Base-by-base conservation (phyloP, 2,113 vertebrate species). In the Engraulis encrasicolus region DNA sequence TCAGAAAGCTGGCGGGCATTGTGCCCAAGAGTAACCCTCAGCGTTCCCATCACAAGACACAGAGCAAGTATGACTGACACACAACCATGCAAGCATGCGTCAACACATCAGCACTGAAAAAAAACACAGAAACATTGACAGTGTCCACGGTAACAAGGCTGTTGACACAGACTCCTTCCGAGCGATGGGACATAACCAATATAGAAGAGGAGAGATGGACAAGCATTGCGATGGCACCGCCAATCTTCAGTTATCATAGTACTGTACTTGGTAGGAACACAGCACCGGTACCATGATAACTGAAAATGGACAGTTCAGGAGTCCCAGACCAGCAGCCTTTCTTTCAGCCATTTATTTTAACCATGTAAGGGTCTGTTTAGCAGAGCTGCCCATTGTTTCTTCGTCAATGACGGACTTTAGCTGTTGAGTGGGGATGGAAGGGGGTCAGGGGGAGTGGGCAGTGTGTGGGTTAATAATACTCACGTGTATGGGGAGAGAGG, bases 231-330 rank as follows among this genome's bases (percentile, higher is more conserved):
- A 97, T 97, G 97, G 97, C 97, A 97, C 98, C 93, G 96, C 95
- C 98, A 99, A 98, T 98, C 97, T 99, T 99, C 98, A 99, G 97
- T 99, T 99, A 99, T 99, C 98, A 99, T 98, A 99, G 98, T 99
- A 99, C 98, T 99, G 98, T 99, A 99, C 98, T 96, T 96, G 97
- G 97, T 92, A 95, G 88, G 89, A 88, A 99, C 95, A 99, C 97
- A 99, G 98, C 97, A 99, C 95, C 97, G 97, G 98, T 98, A 99
- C 98, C 97, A 97, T 99, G 98, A 99, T 99, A 99, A 98, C 98
- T 97, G 98, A 98, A 99, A 97, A 99, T 99, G 98, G 97, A 95
- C 97, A 99, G 98, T 98, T 99, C 97, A 98, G 74, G n/a, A 83
- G 86, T 86, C 85, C 79, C 4, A 15, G 3, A 34, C 15, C n/a